Evolutionary conservation across 2,888 invertebrate species (phyloP).

Genomic region (Formica aserva): DNA sequence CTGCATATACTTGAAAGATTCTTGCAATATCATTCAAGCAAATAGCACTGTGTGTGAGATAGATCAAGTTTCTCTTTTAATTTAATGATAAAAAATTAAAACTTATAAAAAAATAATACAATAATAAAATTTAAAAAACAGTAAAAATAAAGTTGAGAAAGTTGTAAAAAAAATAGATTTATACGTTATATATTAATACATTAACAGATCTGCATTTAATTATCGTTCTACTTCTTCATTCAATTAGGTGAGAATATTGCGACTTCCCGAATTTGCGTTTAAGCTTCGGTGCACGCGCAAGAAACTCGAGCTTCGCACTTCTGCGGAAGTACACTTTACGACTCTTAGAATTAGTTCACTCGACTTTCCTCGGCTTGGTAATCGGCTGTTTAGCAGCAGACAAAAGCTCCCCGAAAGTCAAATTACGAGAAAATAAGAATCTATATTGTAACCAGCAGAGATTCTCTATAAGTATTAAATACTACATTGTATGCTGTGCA

Average conservation of each 20-base stretch:
- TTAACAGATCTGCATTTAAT: constrained; percentile 4
- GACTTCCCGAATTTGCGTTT: constrained; percentile 45
- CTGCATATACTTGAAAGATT: not conserved
- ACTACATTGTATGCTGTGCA: not conserved
- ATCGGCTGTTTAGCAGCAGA: constrained; percentile 39
- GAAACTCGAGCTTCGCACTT: constrained; percentile 47
- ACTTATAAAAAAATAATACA: not conserved
- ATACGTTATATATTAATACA: constrained; percentile 16
- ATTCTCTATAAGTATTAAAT: not conserved
- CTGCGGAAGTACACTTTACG: constrained; percentile 42
- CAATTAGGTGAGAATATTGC: constrained; percentile 40
- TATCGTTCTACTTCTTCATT: constrained; percentile 19
- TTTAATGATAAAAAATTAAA: not conserved
- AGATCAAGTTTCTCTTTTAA: not conserved
- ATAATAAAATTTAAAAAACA: not conserved
- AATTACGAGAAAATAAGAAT: constrained; percentile 11
- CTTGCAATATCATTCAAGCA: constrained; percentile 20
- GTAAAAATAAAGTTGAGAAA: not conserved
- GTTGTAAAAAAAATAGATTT: not conserved
- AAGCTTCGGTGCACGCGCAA: constrained; percentile 38
- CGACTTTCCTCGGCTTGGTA: constrained; percentile 38
- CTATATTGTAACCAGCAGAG: not conserved
- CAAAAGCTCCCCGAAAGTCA: constrained; percentile 22
- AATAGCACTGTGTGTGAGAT: not conserved
- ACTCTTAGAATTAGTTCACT: constrained; percentile 49